Percentiles rank a stretch among this genome's conserved stretches.
Conservation (phyloP, 2,888 invertebrate genomes). For the Listrodromus nycthemerus region DNA sequence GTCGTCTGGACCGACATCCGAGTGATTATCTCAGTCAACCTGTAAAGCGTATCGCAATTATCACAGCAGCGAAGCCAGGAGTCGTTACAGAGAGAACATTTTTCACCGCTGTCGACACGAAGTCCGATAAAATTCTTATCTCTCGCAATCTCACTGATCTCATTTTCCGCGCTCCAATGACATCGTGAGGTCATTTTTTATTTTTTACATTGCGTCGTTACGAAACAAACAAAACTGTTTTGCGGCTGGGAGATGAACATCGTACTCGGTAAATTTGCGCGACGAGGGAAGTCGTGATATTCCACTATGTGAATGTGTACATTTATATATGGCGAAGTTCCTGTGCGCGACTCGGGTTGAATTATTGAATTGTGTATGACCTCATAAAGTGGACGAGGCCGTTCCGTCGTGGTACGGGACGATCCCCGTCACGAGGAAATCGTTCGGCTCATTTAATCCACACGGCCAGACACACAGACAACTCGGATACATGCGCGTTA, state of each 20-base stretch:
- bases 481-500: slow-evolving; percentile 36
- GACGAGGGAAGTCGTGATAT: slow-evolving; percentile 8
- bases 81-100: slow-evolving; percentile 23
- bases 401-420: slow-evolving; percentile 30
- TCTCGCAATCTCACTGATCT: slow-evolving; percentile 51
- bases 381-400: slow-evolving; percentile 60
- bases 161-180: slow-evolving; percentile 26
- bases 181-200: neutral
- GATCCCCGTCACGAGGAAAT: slow-evolving; percentile 64
- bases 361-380: slow-evolving; percentile 62
- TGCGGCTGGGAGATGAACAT: neutral
- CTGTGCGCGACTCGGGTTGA: slow-evolving; percentile 48
- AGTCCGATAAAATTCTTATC: slow-evolving; percentile 47
- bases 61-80: slow-evolving; percentile 12
- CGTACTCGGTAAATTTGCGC: slow-evolving; percentile 10
- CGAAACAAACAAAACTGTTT: slow-evolving; percentile 12
- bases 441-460: slow-evolving; percentile 50
- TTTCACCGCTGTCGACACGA: slow-evolving; percentile 15
- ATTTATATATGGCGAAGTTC: slow-evolving; percentile 31
- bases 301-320: neutral
- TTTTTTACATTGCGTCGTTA: slow-evolving; percentile 17
- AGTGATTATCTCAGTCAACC: slow-evolving; percentile 55
- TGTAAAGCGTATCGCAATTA: slow-evolving; percentile 30
- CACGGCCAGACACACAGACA: neutral
- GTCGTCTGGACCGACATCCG: slow-evolving; percentile 4